phyloP scores from a whole-genome alignment of 2,888 invertebrate genomes.

The Spodoptera picta region DNA sequence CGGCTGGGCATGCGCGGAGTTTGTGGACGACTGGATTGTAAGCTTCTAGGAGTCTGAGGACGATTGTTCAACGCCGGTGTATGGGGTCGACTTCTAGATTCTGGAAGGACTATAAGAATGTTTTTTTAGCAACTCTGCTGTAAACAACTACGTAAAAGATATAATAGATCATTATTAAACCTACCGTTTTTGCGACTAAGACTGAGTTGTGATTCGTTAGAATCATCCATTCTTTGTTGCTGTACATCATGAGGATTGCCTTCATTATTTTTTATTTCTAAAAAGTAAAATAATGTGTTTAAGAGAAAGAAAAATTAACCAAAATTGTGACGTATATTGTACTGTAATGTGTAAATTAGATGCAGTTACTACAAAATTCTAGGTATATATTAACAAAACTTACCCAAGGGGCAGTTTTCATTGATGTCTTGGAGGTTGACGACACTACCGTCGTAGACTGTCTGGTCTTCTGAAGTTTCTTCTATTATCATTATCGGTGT shows the following conservation, averaged over 20 bases:
- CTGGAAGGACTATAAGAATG: slow-evolving; percentile 31
- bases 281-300: background rate
- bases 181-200: slow-evolving; percentile 34
- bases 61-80: slow-evolving; percentile 66
- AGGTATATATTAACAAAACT: background rate
- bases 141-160: too few relatives aligned
- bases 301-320: too few relatives aligned
- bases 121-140: background rate
- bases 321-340: too few relatives aligned
- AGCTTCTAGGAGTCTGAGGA: slow-evolving; percentile 73
- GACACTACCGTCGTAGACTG: slow-evolving; percentile 12
- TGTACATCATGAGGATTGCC: slow-evolving; percentile 29
- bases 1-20: slow-evolving; percentile 69
- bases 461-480: slow-evolving; percentile 32
- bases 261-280: slow-evolving; percentile 45
- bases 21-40: slow-evolving; percentile 70
- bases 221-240: slow-evolving; percentile 23
- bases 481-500: slow-evolving; percentile 24
- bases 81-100: slow-evolving; percentile 54
- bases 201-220: slow-evolving; percentile 18
- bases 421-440: slow-evolving; percentile 44
- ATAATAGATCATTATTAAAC: too few relatives aligned
- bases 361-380: too few relatives aligned
- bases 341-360: too few relatives aligned
- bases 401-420: slow-evolving; percentile 47